Conservation (phyloP, 2,888 invertebrate species). For the Molorchus minor region DNA sequence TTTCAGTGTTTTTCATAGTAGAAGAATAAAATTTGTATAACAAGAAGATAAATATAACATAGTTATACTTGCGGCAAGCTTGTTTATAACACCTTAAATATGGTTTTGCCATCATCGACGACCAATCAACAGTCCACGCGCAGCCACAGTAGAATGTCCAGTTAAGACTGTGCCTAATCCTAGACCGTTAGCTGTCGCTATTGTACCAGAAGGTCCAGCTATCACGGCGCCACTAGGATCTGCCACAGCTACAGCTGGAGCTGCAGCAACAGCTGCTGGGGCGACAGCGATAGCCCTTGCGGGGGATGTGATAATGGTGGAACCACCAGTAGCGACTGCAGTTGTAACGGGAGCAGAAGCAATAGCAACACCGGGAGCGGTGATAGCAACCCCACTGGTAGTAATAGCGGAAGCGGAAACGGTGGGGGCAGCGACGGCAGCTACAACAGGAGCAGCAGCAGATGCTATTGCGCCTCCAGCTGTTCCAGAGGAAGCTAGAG, state of each 20-base stretch:
- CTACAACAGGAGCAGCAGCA: conserved; percentile 29
- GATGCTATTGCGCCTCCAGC: conserved; percentile 44
- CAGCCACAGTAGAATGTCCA: conserved; percentile 8
- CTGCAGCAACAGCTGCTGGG: conserved; percentile 8
- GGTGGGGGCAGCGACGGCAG: conserved; percentile 31
- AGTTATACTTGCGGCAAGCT: too few species aligned
- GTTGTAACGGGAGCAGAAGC: conserved; percentile 35
- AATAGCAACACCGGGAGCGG: conserved; percentile 36
- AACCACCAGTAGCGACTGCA: conserved; percentile 42
- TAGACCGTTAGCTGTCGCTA: conserved; percentile 8
- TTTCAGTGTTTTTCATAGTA: too few species aligned
- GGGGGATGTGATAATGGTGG: conserved; percentile 19
- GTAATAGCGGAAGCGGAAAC: conserved; percentile 17
- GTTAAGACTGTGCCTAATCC: conserved; percentile 13
- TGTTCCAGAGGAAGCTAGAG: conserved; percentile 33
- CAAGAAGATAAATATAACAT: neutral
- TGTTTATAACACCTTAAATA: too few species aligned
- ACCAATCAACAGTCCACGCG: conserved; percentile 13
- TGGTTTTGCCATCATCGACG: neutral
- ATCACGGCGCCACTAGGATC: conserved; percentile 22
- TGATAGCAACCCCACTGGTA: conserved; percentile 23
- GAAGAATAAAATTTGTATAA: too few species aligned
- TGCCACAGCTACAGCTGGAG: conserved; percentile 6
- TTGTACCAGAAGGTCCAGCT: conserved; percentile 34
- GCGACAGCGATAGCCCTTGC: conserved; percentile 30